phyloP scores from a whole-genome alignment of 2,113 vertebrate genomes.

The Bujurquina vittata region DNA sequence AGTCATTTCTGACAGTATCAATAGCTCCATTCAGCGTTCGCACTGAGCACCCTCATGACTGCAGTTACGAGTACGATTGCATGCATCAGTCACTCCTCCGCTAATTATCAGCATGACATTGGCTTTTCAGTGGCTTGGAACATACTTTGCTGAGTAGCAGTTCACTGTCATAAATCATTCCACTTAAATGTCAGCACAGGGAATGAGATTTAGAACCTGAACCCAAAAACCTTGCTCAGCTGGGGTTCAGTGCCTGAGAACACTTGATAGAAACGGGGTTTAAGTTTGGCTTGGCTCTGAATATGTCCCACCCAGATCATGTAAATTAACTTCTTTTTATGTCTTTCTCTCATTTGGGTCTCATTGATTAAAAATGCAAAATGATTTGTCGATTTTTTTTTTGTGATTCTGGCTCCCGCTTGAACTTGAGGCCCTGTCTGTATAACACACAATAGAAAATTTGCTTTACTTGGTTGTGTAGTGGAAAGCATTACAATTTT shows the following conservation, averaged over 20 bases:
- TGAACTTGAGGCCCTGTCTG: not conserved
- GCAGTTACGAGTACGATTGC: conserved; percentile 40
- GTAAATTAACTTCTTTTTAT: conserved; percentile 24
- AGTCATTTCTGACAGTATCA: conserved; percentile 50
- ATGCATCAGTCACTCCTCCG: conserved; percentile 53
- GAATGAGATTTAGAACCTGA: conserved; percentile 50
- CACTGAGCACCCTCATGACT: conserved; percentile 32
- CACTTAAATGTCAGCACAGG: conserved; percentile 28
- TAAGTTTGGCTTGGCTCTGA: conserved; percentile 19
- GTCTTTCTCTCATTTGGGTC: not conserved
- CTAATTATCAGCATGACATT: conserved; percentile 70
- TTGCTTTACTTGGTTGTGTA: not conserved
- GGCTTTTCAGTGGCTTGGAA: conserved; percentile 65
- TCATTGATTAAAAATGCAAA: not conserved
- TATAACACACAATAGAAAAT: not conserved
- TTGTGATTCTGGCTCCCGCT: not conserved
- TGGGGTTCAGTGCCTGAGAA: conserved; percentile 13
- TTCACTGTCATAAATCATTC: conserved; percentile 55
- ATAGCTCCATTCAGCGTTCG: conserved; percentile 52
- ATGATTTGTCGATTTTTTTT: not conserved
- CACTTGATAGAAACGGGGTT: conserved; percentile 13
- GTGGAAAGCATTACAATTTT: not conserved
- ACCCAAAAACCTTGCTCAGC: conserved; percentile 18
- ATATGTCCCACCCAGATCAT: conserved; percentile 36
- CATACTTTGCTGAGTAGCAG: conserved; percentile 54